phyloP scores from a whole-genome alignment of 2,113 vertebrate genomes.

The Pristiophorus japonicus region DNA sequence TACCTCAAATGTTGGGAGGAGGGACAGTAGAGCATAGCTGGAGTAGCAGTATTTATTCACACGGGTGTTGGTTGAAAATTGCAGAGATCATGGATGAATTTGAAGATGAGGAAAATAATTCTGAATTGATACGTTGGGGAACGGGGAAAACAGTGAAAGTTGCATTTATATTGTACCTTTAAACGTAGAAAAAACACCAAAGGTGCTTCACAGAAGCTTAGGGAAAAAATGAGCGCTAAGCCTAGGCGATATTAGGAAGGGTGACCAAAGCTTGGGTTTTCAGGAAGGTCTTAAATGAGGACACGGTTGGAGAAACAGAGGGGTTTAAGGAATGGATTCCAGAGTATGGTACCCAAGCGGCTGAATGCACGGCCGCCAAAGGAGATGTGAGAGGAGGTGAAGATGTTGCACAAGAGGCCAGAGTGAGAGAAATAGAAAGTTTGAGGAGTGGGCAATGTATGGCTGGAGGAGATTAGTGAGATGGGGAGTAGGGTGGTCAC shows the following conservation, averaged over 20 bases:
- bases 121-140: background rate
- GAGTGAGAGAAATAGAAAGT: background rate
- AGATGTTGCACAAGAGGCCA: background rate
- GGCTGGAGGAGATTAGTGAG: background rate
- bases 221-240: background rate
- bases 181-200: background rate
- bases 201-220: no score
- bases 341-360: background rate
- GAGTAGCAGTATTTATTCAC: background rate
- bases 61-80: background rate
- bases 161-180: background rate
- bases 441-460: no score
- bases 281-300: background rate
- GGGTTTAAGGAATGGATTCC: background rate
- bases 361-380: background rate
- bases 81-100: background rate
- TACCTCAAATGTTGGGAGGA: background rate
- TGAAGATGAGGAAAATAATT: background rate
- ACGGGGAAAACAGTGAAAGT: background rate
- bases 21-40: background rate
- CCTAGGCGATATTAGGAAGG: background rate
- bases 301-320: background rate
- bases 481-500: background rate
- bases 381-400: background rate
- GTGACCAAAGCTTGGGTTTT: background rate